Base-by-base conservation (phyloP, 2,888 invertebrate species). In the Corythucha ciliata region DNA sequence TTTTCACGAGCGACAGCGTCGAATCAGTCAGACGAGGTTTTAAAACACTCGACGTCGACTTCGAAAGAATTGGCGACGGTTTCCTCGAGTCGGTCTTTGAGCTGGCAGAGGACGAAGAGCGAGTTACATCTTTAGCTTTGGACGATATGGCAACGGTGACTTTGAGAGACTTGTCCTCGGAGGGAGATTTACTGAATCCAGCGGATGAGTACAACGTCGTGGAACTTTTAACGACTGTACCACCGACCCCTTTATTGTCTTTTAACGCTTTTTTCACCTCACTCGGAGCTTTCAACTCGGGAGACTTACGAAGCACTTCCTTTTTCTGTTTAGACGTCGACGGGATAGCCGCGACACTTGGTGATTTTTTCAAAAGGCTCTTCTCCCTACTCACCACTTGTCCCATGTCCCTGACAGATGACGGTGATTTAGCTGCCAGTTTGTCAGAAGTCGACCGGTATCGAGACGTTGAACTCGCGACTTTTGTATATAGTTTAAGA, bases 211-310 rank as follows among this genome's bases (percentile, higher is more conserved):
- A 67, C 8, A 68, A 55, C 5, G 69, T 64, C 18, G 68, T 68
- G 4, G 70, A 66, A 58, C 66, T 72, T 58, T 69, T 73, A 16
- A 69, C 64, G 2, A 67, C 63, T 0, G 68, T 66, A 24, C 69
- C 69, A 2, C 66, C 45, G 27, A 57, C 52, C 8, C 46, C 47
- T 46, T 55, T 55, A 3, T 54, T 49, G 32, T 58, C 55, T 41
- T 55, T 71, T 48, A 69, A 68, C 6, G 70, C 71, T 53, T 70
- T 70, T 55, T 74, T 74, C 0, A 77, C 76, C 62, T 78, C 77
- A 22, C 72, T 72, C 1, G 79, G 75, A 1, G 78, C 77, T 33
- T 75, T 67, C 4, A 80, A 63, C 49, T 75, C 76, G 0, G 77
- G 74, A 26, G 79, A 70, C 57, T 69, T 69, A 42, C 69, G 66